These are phyloP conservation scores for Polyommatus iphigenia DNA, from an alignment of 2,888 invertebrate genomes.

Conservation along the genomic window DNA sequence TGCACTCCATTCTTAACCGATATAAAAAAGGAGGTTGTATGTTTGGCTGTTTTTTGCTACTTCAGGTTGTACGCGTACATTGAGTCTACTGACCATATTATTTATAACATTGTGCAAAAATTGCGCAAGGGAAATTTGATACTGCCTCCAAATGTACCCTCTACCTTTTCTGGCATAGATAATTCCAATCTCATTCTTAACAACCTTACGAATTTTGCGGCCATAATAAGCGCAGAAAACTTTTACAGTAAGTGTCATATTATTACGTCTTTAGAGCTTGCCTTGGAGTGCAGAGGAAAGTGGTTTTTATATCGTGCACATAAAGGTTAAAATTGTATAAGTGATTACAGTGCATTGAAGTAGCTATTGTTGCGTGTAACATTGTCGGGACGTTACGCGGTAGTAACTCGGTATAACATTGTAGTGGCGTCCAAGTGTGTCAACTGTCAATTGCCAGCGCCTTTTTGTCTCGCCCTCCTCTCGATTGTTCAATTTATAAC, in stretches of 20 bases:
- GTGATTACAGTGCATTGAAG: not conserved
- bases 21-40: no score
- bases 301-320: no score
- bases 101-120: not conserved
- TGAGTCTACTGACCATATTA: no score
- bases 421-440: conserved; percentile 38
- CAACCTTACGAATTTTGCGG: not conserved
- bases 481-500: conserved; percentile 39
- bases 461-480: conserved; percentile 37
- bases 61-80: no score
- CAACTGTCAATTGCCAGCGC: conserved; percentile 41
- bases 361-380: conserved; percentile 8
- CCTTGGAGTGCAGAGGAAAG: not conserved
- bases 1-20: no score
- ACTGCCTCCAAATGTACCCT: not conserved
- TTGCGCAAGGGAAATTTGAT: not conserved
- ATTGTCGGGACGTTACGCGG: conserved; percentile 15
- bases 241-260: not conserved
- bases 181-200: not conserved
- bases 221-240: not conserved
- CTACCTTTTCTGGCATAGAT: not conserved
- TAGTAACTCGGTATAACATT: conserved; percentile 15
- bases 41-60: no score
- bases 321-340: not conserved
- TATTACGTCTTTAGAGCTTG: not conserved